Base-by-base conservation (phyloP, 1,140 invertebrate species). In the Aethina tumida region DNA sequence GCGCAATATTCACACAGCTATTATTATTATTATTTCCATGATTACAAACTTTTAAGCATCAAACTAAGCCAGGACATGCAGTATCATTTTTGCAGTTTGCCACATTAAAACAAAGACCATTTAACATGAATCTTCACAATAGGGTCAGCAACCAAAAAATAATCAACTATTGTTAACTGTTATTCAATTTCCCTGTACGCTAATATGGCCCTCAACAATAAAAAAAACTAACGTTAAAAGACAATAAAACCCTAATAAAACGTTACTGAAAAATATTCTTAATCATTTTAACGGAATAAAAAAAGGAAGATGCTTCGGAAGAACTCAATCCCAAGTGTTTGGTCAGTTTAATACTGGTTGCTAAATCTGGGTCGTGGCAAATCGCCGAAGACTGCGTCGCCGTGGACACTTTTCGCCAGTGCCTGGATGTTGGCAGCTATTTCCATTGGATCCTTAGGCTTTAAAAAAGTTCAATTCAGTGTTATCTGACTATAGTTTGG, bases 391-490 rank as follows among this genome's bases (percentile, higher is more conserved):
- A 86, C 79, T 19, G 74, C 65, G 63, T 86, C 83, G 45, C 83
- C 84, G 62, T 86, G 83, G 27, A 90, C 81, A 50, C 85, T 90
- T 50, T 81, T 78, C 22, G 86, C 84, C 47, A 91, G 59, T 13
- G 85, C 86, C 62, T 85, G 82, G 50, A 91, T 90, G 52, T 81
- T 86, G 22, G 84, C 85, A 44, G 84, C 83, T 53, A 91, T 90
- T 53, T 89, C 81, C 35, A 73, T 60, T 24, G 73, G 66, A 20
- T 65, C 48, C 18, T 56, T 50, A 22, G n/a, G n/a, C n/a, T 22
- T n/a, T 6, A 22, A 22, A 22, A 6, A 22, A 22, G 6, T 22
- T n/a, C n/a, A 22, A 29, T 6, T 29, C 12, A 6, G 6, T 7
- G 12, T 29, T 29, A 6, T 29, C 6, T 29, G 6, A 29, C 9